Percentiles rank a stretch among this genome's conserved stretches.
Conservation (phyloP, 2,113 vertebrate genomes). For the Polypterus senegalus region DNA sequence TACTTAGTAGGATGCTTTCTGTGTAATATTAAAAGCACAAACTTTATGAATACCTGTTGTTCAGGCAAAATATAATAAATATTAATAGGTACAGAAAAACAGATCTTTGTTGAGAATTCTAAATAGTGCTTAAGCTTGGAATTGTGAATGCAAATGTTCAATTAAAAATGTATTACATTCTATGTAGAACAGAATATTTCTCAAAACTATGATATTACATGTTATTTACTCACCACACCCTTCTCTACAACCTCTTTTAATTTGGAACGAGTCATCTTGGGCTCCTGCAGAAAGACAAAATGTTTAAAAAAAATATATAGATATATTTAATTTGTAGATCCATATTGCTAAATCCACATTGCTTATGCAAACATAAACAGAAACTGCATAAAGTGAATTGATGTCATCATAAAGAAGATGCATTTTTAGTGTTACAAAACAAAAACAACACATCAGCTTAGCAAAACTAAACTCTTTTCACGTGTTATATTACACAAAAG, state of each 20-base stretch:
- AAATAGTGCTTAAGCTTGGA: too few species aligned
- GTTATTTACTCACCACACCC: slow-evolving; percentile 65
- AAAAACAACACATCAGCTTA: not conserved
- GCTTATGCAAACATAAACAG: not conserved
- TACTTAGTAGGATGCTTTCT: too few species aligned
- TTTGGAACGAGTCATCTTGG: slow-evolving; percentile 95
- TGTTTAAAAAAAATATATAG: not conserved
- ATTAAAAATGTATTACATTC: too few species aligned
- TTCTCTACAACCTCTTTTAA: slow-evolving; percentile 81
- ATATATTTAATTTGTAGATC: not conserved
- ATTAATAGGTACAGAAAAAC: too few species aligned
- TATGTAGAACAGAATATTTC: too few species aligned
- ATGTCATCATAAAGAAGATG: not conserved
- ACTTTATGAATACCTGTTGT: too few species aligned
- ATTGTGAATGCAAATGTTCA: too few species aligned
- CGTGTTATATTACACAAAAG: fast-evolving
- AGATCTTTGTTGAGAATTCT: too few species aligned
- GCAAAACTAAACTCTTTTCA: not conserved
- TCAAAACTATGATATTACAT: too few species aligned
- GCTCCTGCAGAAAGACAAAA: slow-evolving; percentile 55
- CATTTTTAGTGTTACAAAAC: not conserved
- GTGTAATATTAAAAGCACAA: too few species aligned
- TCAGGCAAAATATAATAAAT: too few species aligned
- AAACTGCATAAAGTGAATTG: not conserved
- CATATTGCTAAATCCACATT: not conserved